Conservation (phyloP, 1,140 invertebrate species). For the Caenorhabditis elegans region WBcel235 BX284605.5:20667001-20667500, state of each 20-base stretch:
- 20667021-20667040: no score
- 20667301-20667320: not conserved
- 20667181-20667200: no score
- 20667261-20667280: slow-evolving; percentile 24
- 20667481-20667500: not conserved
- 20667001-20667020: no score
- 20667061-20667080: slow-evolving; percentile 32
- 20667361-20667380: slow-evolving; percentile 61
- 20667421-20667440: slow-evolving; percentile 64
- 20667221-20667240: not conserved
- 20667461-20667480: slow-evolving; percentile 36
- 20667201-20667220: not conserved
- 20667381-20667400: slow-evolving; percentile 49
- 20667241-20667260: slow-evolving; percentile 27
- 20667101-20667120: not conserved
- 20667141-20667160: not conserved
- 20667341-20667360: slow-evolving; percentile 65
- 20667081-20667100: not conserved
- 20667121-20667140: not conserved
- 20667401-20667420: slow-evolving; percentile 65
- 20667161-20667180: no score
- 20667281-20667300: not conserved
- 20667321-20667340: slow-evolving; percentile 52
- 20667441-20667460: slow-evolving; percentile 66
- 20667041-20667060: slow-evolving; percentile 8